A percentile compares a stretch with the other conserved stretches of the same genome.
phyloP scores from a whole-genome alignment of 1,140 invertebrate species.

The Nebria ingens region DNA sequence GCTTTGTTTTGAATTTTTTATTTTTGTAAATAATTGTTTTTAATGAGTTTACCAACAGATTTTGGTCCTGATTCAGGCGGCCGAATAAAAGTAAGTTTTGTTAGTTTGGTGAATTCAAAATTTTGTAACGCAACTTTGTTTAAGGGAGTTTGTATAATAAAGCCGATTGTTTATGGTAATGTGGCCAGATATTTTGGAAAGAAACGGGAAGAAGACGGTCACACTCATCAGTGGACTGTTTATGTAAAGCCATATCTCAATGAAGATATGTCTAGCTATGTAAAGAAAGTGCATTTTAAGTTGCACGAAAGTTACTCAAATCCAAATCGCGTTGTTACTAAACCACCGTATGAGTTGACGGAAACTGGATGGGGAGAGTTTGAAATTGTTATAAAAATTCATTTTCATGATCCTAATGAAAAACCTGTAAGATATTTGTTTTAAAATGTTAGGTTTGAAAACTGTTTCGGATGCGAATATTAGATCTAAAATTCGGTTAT shows the following conservation, averaged over 20 bases:
- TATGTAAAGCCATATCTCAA: slow-evolving; percentile 92
- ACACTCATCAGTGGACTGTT: slow-evolving; percentile 98
- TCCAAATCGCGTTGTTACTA: slow-evolving; percentile 82
- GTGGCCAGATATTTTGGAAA: slow-evolving; percentile 91
- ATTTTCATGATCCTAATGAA: slow-evolving; percentile 95
- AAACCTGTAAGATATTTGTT: slow-evolving; percentile 61
- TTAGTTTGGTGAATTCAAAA: too few species aligned
- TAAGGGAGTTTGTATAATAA: slow-evolving; percentile 82
- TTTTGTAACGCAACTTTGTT: slow-evolving; percentile 20
- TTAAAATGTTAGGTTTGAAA: too few species aligned
- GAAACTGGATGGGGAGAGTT: slow-evolving; percentile 99
- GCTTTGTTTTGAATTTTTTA: background rate
- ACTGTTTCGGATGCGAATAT: too few species aligned
- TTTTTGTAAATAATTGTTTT: slow-evolving; percentile 6
- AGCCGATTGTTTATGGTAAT: slow-evolving; percentile 96
- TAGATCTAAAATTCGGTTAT: too few species aligned
- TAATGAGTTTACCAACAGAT: slow-evolving; percentile 57
- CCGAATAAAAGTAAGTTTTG: slow-evolving; percentile 57
- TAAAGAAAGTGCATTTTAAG: slow-evolving; percentile 97
- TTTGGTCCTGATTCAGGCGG: slow-evolving; percentile 74
- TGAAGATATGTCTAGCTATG: slow-evolving; percentile 89
- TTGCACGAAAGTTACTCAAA: slow-evolving; percentile 96
- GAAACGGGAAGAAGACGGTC: slow-evolving; percentile 96
- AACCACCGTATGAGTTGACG: slow-evolving; percentile 93
- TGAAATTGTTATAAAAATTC: slow-evolving; percentile 97